Evolutionary conservation across 35 echinoderm and acorn worm genomes (phyloP).

Genomic region (Lytechinus pictus): DNA sequence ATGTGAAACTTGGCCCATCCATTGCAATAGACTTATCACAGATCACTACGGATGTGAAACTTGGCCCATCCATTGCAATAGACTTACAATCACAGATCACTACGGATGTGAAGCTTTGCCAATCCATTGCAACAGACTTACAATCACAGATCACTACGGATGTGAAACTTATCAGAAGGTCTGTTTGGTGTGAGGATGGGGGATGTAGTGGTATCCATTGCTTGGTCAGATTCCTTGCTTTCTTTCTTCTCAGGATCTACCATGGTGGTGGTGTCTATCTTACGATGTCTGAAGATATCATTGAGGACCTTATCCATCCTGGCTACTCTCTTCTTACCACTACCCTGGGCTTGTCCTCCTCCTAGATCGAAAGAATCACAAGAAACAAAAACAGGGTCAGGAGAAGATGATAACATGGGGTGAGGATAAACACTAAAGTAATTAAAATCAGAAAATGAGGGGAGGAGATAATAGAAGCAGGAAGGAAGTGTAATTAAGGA

Average conservation of each 20-base stretch:
- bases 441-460: too few species aligned
- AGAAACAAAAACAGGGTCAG: too few species aligned
- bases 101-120: not conserved
- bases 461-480: too few species aligned
- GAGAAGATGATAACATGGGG: too few species aligned
- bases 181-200: constrained; percentile 60
- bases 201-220: constrained; percentile 47
- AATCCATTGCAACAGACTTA: not conserved
- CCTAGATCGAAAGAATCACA: not conserved
- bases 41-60: constrained; percentile 81
- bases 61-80: not conserved
- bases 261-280: constrained; percentile 62
- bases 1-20: too few species aligned
- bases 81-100: not conserved
- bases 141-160: constrained; percentile 71
- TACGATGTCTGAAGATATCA: constrained; percentile 81
- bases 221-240: constrained; percentile 57
- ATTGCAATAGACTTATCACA: not conserved
- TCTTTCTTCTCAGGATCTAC: constrained; percentile 57
- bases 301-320: constrained; percentile 90
- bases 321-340: constrained; percentile 89
- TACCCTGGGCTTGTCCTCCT: constrained; percentile 68
- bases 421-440: too few species aligned
- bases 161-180: constrained; percentile 72
- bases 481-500: too few species aligned